These are phyloP conservation scores for Sympetrum striolatum DNA, from an alignment of 2,888 invertebrate species.

Conservation along the genomic window DNA sequence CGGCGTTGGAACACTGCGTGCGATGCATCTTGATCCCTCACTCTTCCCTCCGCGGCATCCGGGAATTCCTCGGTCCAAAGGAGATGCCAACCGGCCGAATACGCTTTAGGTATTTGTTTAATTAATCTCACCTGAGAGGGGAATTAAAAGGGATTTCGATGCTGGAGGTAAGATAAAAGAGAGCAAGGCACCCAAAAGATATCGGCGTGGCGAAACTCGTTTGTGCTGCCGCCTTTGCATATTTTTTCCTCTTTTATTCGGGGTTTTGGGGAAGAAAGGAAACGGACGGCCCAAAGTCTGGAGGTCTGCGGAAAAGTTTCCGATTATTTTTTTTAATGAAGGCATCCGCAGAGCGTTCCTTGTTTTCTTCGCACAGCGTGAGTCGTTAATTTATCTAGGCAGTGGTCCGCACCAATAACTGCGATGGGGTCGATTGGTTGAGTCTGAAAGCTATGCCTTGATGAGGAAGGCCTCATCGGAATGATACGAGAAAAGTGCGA, in stretches of 20 bases:
- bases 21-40: constrained; percentile 12
- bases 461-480: no score
- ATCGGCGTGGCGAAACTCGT: neutral
- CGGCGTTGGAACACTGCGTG: neutral
- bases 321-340: neutral
- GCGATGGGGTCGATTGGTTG: no score
- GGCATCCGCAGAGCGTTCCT: no score
- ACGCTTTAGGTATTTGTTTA: constrained; percentile 22
- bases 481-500: no score
- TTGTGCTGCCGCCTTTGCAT: neutral
- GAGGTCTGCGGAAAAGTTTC: neutral
- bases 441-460: no score
- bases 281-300: neutral
- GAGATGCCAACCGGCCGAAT: neutral
- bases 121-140: constrained; percentile 19
- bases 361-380: no score
- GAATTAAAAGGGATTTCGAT: neutral
- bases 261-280: neutral
- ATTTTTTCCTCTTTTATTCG: neutral
- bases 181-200: neutral
- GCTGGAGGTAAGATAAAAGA: neutral
- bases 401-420: no score
- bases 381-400: no score
- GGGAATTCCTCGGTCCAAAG: constrained; percentile 1
- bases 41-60: neutral